These are phyloP conservation scores for Habropoda laboriosa DNA, from an alignment of 1,140 invertebrate species.

Conservation along the genomic window DNA sequence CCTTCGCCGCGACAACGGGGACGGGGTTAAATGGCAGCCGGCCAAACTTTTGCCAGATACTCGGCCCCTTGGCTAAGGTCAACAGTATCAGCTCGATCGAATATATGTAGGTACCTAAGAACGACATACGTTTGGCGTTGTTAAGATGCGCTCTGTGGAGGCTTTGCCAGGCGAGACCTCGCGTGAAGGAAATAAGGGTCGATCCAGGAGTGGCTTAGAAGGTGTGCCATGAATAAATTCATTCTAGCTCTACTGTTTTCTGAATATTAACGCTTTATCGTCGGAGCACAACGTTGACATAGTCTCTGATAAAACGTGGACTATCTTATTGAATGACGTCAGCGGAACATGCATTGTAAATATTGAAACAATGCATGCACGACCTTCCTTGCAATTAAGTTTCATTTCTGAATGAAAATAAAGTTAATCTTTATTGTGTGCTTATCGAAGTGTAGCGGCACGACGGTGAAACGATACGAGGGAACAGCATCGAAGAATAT, in stretches of 20 bases:
- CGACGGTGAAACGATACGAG: too few species aligned
- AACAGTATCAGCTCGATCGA: slow-evolving; percentile 36
- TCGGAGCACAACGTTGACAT: neutral
- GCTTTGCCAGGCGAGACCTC: neutral
- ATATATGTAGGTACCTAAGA: neutral
- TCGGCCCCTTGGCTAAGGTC: slow-evolving; percentile 45
- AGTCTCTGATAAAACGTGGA: neutral
- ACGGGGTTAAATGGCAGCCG: slow-evolving; percentile 49
- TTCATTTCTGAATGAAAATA: too few species aligned
- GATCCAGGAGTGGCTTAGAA: too few species aligned
- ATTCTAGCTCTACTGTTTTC: neutral
- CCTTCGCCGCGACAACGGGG: neutral
- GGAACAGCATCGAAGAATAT: too few species aligned
- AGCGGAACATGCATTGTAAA: too few species aligned
- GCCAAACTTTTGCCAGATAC: slow-evolving; percentile 57
- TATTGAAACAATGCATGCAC: too few species aligned
- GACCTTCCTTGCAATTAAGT: too few species aligned
- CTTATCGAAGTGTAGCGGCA: too few species aligned
- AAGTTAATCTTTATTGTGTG: too few species aligned
- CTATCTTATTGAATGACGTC: too few species aligned
- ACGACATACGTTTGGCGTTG: slow-evolving; percentile 33
- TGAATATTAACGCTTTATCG: neutral
- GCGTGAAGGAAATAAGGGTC: neutral
- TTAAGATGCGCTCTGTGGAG: neutral
- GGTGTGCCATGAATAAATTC: neutral